A percentile compares a stretch with the other conserved stretches of the same genome.
These are phyloP conservation scores for Synanthedon vespiformis DNA, from an alignment of 2,888 invertebrate genomes.

Conservation along the genomic window DNA sequence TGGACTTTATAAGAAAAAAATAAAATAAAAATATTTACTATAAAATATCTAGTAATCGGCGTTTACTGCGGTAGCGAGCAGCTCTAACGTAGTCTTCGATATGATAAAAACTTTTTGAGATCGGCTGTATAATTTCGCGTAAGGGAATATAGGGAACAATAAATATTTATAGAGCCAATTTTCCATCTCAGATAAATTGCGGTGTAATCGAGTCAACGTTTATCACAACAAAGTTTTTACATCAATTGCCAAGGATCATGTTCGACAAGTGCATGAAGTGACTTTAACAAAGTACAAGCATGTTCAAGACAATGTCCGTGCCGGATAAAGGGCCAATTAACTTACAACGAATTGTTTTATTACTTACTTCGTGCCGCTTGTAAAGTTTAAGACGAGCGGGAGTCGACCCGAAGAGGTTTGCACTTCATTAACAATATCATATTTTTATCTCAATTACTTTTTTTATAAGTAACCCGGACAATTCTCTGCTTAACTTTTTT, in stretches of 20 bases:
- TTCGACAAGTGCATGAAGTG: conserved; percentile 10
- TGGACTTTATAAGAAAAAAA: conserved; percentile 11
- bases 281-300: conserved; percentile 33
- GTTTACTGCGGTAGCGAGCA: conserved; percentile 26
- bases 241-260: conserved; percentile 18
- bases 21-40: conserved; percentile 20
- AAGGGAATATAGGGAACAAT: conserved; percentile 37
- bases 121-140: conserved; percentile 38
- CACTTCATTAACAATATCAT: not conserved
- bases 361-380: conserved; percentile 31
- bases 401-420: not conserved
- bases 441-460: not conserved
- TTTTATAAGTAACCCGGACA: too few species aligned
- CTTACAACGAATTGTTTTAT: conserved; percentile 53
- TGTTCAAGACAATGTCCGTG: conserved; percentile 36
- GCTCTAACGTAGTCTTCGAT: conserved; percentile 33
- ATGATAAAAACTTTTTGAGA: conserved; percentile 38
- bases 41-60: conserved; percentile 21
- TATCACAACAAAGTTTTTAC: conserved; percentile 52
- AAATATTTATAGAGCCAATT: conserved; percentile 63
- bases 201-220: conserved; percentile 54
- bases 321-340: conserved; percentile 52
- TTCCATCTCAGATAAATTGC: conserved; percentile 54
- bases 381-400: conserved; percentile 26
- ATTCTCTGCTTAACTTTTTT: too few species aligned